Conservation (phyloP, 1,140 invertebrate genomes). For the Scaptomyza graminum region DNA sequence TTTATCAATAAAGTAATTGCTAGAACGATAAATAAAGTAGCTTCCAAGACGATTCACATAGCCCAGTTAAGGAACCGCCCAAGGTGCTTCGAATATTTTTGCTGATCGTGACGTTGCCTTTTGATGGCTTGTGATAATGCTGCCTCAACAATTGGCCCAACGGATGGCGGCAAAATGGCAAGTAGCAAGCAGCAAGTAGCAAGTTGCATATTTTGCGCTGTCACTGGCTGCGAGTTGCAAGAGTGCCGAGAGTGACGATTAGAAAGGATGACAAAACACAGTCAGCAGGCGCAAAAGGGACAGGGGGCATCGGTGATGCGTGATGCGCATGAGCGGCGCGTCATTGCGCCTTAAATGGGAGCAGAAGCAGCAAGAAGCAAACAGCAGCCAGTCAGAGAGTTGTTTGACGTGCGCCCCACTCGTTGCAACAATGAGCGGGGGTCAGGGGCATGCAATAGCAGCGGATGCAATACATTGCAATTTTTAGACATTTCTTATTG, state of each 20-base stretch:
- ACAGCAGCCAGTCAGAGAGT: not conserved
- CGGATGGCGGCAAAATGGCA: slow-evolving; percentile 30
- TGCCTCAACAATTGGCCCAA: slow-evolving; percentile 62
- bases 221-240: slow-evolving; percentile 23
- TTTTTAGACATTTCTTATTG: slow-evolving; percentile 78
- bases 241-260: slow-evolving; percentile 53
- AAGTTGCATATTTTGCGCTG: slow-evolving; percentile 40
- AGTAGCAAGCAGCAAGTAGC: slow-evolving; percentile 3
- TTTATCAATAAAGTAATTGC: no score
- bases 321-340: slow-evolving; percentile 79
- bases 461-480: slow-evolving; percentile 46
- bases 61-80: slow-evolving; percentile 29
- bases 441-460: not conserved
- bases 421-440: slow-evolving; percentile 5
- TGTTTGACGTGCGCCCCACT: slow-evolving; percentile 43
- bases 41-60: not conserved
- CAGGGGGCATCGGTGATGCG: slow-evolving; percentile 56
- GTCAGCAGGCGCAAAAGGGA: not conserved
- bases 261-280: slow-evolving; percentile 57
- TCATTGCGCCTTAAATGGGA: slow-evolving; percentile 81
- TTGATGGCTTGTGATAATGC: slow-evolving; percentile 62
- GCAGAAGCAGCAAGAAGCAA: slow-evolving; percentile 38
- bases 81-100: slow-evolving; percentile 22
- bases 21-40: no score
- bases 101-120: slow-evolving; percentile 56